A percentile compares a stretch with the other conserved stretches of the same genome.
phyloP scores from a whole-genome alignment of 2,797 vertebrate genomes.

The Allobates femoralis region DNA sequence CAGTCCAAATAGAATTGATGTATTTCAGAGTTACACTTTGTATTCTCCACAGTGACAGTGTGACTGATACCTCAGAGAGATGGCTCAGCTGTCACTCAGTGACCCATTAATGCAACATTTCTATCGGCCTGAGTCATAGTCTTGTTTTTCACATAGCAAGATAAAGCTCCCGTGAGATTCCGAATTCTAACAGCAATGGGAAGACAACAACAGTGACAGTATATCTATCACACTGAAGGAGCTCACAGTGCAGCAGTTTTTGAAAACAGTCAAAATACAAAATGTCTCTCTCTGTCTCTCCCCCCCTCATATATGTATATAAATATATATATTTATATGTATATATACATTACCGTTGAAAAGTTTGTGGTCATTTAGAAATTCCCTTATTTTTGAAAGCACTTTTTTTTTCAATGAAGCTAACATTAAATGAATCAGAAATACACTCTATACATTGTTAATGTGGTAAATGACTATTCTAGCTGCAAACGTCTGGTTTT shows the following conservation, averaged over 20 bases:
- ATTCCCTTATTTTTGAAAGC: too few species aligned
- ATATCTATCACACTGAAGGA: constrained; percentile 67
- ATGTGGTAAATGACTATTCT: too few species aligned
- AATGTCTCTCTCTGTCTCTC: too few species aligned
- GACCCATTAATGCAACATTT: constrained; percentile 76
- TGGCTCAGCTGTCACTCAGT: constrained; percentile 81
- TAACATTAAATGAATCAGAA: too few species aligned
- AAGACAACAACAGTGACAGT: constrained; percentile 67
- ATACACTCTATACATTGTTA: too few species aligned
- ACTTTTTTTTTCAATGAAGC: too few species aligned
- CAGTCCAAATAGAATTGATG: constrained; percentile 78
- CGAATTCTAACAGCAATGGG: constrained; percentile 74
- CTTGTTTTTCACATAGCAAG: constrained; percentile 72
- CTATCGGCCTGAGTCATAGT: constrained; percentile 73
- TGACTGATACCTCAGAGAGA: constrained; percentile 72
- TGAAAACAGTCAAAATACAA: too few species aligned
- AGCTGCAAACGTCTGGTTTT: too few species aligned
- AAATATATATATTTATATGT: too few species aligned
- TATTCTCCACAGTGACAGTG: constrained; percentile 71
- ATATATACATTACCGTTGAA: too few species aligned
- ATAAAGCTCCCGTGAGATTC: constrained; percentile 72
- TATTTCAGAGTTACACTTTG: constrained; percentile 70
- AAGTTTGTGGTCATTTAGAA: too few species aligned
- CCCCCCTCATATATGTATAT: too few species aligned
- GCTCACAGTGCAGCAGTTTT: constrained; percentile 49